Conservation (phyloP, 2,113 vertebrate species). For the Pseudolaguvia tuberculata region DNA sequence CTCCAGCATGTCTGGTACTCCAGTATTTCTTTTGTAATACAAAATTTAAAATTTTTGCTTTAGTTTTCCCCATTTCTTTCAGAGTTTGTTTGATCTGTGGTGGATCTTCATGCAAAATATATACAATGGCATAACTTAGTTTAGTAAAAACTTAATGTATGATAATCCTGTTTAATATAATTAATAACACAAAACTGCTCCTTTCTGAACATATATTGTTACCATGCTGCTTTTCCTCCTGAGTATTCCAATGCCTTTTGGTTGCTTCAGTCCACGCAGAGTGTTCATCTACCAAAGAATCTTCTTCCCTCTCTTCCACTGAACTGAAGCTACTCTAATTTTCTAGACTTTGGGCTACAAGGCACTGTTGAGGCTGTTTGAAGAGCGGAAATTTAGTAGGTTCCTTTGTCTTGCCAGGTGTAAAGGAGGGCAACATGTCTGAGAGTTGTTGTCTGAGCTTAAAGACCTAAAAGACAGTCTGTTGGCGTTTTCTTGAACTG, state of each 20-base stretch:
- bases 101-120: slow-evolving; percentile 30
- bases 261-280: slow-evolving; percentile 39
- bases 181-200: background rate
- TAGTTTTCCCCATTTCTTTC: slow-evolving; percentile 27
- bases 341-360: slow-evolving; percentile 50
- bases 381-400: slow-evolving; percentile 61
- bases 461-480: slow-evolving; percentile 65
- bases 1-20: slow-evolving; percentile 59
- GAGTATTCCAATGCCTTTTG: slow-evolving; percentile 17
- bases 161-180: background rate
- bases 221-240: slow-evolving; percentile 55
- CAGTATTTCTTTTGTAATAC: slow-evolving; percentile 55
- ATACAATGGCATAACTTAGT: background rate
- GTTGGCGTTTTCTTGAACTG: slow-evolving; percentile 64
- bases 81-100: slow-evolving; percentile 15
- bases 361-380: slow-evolving; percentile 57
- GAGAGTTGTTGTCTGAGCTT: slow-evolving; percentile 56
- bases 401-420: slow-evolving; percentile 59
- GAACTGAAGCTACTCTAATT: slow-evolving; percentile 57
- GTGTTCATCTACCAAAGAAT: slow-evolving; percentile 42
- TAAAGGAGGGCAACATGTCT: slow-evolving; percentile 46
- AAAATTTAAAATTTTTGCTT: slow-evolving; percentile 58
- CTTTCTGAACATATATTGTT: background rate
- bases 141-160: background rate
- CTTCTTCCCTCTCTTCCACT: slow-evolving; percentile 53